phyloP scores from a whole-genome alignment of 2,797 vertebrate species.

The Melanotaenia trifasciata region DNA sequence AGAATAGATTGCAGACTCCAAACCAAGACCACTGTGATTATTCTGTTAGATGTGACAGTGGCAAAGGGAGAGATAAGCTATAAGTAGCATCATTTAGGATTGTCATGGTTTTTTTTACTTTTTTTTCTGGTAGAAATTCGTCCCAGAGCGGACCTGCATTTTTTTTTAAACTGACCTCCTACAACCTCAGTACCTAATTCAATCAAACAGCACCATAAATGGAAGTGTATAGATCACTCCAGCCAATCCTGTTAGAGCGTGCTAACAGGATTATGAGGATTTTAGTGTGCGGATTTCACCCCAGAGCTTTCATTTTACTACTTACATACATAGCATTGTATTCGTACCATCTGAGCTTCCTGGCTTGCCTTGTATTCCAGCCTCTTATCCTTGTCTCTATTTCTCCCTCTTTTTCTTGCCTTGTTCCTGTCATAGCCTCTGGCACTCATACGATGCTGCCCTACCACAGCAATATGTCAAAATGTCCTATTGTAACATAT shows the following conservation, averaged over 20 bases:
- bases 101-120: conserved; percentile 53
- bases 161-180: conserved; percentile 67
- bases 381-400: conserved; percentile 29
- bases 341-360: conserved; percentile 47
- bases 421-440: conserved; percentile 22
- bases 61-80: conserved; percentile 39
- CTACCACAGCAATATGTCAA: conserved; percentile 28
- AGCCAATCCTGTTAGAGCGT: conserved; percentile 78
- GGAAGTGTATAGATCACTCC: conserved; percentile 63
- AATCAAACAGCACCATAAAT: conserved; percentile 73
- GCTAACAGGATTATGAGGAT: conserved; percentile 79
- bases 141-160: conserved; percentile 56
- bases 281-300: conserved; percentile 72
- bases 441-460: conserved; percentile 17
- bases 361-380: conserved; percentile 40
- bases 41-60: conserved; percentile 72
- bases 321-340: conserved; percentile 59
- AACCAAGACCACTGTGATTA: conserved; percentile 74
- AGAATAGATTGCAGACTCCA: conserved; percentile 67
- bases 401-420: conserved; percentile 26
- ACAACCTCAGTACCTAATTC: conserved; percentile 75
- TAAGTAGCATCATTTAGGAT: conserved; percentile 62
- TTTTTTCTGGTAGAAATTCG: conserved; percentile 35
- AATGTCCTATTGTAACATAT: conserved; percentile 23
- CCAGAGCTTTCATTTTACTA: conserved; percentile 59